Base-by-base conservation (phyloP, 2,888 invertebrate genomes). In the Acleris sparsana region DNA sequence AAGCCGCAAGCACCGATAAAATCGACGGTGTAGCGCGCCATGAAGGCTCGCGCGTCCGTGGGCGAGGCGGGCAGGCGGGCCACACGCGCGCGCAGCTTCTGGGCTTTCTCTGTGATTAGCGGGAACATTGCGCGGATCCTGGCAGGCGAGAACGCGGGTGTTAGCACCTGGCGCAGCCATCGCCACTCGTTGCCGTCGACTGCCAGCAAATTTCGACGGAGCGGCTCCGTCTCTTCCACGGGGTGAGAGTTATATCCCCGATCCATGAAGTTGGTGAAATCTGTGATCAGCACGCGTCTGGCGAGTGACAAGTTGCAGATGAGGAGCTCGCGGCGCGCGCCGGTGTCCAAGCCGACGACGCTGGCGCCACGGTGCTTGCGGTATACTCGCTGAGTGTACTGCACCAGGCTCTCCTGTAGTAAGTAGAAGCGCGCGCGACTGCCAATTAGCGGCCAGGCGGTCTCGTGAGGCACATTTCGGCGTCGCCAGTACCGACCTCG, bases 151-250 rank as follows among this genome's bases (percentile, higher is more conserved):
- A 33, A 33, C 3, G 33, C 33, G 33, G 33, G 33, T 9, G 33
- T 9, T 33, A 33, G 9, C 7, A 33, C 33, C 33, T 33, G 33
- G 9, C 33, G 33, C 33, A 33, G 9, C 33, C 33, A 33, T 33
- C 33, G 33, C 33, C 33, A 33, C 9, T 33, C 33, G 9, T 86
- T 85, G 0, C 87, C 86, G 61, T 85, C 86, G 16, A 82, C 83
- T 51, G 84, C 80, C 61, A 87, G 86, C 56, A 87, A 58, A 67
- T 86, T 87, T 0, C 77, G 77, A 62, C 84, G 58, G 65, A 87
- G 67, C 1, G 85, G 84, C 62, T 87, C 86, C 5, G 85, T 75
- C 1, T 39, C 16, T 1, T 44, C 22, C 2, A 9, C 7, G 13
- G 56, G 56, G 0, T 33, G 33, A 18, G 29, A 17, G 18, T 56